Base-by-base conservation (phyloP, 2,113 vertebrate species). In the Numida meleagris region DNA sequence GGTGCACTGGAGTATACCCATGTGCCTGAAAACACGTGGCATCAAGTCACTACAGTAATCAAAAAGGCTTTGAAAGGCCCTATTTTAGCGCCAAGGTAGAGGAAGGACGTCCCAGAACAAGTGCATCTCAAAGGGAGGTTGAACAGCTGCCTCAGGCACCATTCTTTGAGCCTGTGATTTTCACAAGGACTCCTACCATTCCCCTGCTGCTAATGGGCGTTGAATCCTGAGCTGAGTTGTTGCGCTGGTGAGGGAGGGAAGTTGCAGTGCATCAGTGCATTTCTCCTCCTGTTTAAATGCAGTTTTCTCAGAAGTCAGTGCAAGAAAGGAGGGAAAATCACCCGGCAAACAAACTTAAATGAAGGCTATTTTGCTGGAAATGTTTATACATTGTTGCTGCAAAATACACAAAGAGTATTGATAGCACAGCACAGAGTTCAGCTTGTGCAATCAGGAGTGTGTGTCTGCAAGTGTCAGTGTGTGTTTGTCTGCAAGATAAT, bases 51-150 rank as follows among this genome's bases (percentile, higher is more conserved):
- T 55, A 45, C 43, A 13, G 21, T 5, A 75, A 45, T 58, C 34
- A 36, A 45, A 90, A 95, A 80, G 15, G 14, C 86, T 93, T 95
- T 94, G 91, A 86, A 91, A 88, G 48, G n/a, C 72, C 53, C 72
- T 94, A 57, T 95, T 94, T 96, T 78, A 88, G 88, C 78, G 92
- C 70, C 76, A 88, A 88, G 92, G 94, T 94, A 82, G 90, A 84
- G 80, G 66, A 95, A 95, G 94, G 94, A 34, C 90, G 71, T 82
- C 73, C 48, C 42, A 65, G 66, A 63, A 70, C 46, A 53, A 88
- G 88, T 43, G 21, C 38, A 42, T 51, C 38, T 77, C 16, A 29
- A 88, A 67, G 85, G 81, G 63, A 83, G 79, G 68, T 55, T 57
- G 45, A 62, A 67, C 79, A 78, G 38, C n/a, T 34, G 88, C 91